phyloP scores from a whole-genome alignment of 1,140 invertebrate genomes.

The Temnothorax longispinosus region DNA sequence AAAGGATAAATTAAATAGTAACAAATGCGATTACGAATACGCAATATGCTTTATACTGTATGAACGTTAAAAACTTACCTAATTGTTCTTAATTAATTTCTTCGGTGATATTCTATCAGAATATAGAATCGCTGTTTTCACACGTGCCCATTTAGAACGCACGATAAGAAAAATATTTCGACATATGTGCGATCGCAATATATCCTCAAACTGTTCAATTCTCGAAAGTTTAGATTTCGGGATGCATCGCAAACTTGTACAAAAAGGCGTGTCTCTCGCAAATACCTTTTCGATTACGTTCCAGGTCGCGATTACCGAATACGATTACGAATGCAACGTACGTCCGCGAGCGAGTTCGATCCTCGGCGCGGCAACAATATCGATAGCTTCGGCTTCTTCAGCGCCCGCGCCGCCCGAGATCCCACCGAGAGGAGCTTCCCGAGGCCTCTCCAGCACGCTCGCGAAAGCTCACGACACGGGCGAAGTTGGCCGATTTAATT shows the following conservation, averaged over 20 bases:
- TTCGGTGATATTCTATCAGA: not conserved
- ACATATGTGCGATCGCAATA: too few relatives aligned
- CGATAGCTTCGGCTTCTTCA: slow-evolving; percentile 25
- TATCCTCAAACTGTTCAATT: not conserved
- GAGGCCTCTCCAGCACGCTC: not conserved
- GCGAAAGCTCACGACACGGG: not conserved
- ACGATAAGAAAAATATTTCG: not conserved
- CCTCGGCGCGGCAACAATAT: slow-evolving; percentile 23
- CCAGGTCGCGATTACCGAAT: slow-evolving; percentile 37
- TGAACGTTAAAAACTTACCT: not conserved
- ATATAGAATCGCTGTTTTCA: not conserved
- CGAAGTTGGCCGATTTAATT: slow-evolving; percentile 73
- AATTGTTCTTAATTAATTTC: not conserved
- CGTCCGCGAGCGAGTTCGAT: slow-evolving; percentile 25
- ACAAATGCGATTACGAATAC: not conserved
- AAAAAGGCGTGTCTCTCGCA: not conserved
- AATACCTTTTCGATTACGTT: slow-evolving; percentile 33
- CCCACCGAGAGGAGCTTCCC: not conserved
- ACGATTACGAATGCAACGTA: slow-evolving; percentile 36
- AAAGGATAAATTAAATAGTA: not conserved
- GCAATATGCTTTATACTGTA: not conserved
- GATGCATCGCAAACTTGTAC: not conserved
- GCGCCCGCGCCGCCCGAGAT: not conserved
- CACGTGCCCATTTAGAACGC: not conserved
- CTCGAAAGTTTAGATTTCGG: not conserved